phyloP scores from a whole-genome alignment of 2,113 vertebrate genomes.

The Cyanoliseus patagonus region DNA sequence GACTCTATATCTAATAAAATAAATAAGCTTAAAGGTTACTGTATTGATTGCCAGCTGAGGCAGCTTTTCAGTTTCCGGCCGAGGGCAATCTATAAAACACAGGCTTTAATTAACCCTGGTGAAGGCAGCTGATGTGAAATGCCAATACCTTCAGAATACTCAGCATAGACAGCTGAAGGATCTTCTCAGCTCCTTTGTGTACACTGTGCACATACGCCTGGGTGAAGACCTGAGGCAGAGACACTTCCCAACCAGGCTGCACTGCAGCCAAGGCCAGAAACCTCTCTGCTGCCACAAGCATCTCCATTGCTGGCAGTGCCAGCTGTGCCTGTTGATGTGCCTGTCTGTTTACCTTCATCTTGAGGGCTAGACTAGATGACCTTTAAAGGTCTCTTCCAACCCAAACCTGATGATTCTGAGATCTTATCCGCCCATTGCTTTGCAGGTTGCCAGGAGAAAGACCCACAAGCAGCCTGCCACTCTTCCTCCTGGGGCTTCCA shows the following conservation, averaged over 20 bases:
- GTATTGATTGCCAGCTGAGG: conserved; percentile 43
- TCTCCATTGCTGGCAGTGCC: not conserved
- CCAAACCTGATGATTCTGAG: not conserved
- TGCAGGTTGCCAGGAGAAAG: not conserved
- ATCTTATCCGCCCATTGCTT: not conserved
- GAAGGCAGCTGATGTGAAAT: not conserved
- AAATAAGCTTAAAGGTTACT: conserved; percentile 38
- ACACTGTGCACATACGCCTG: not conserved
- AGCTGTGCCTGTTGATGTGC: not conserved
- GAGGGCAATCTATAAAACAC: conserved; percentile 5
- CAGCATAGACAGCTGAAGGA: not conserved
- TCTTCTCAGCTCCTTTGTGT: not conserved
- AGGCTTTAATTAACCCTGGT: conserved; percentile 37
- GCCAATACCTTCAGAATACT: not conserved
- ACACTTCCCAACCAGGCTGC: accelerated
- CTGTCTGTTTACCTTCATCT: not conserved
- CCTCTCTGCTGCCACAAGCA: not conserved
- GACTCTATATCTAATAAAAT: conserved; percentile 45
- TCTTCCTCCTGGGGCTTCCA: not conserved
- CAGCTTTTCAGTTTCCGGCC: not conserved
- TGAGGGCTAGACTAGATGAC: not conserved
- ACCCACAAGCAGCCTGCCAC: not conserved
- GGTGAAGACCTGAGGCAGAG: not conserved
- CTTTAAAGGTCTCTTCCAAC: not conserved
- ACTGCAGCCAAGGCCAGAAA: not conserved